These are phyloP conservation scores for Eilema depressum DNA, from an alignment of 2,888 invertebrate genomes.

Conservation along the genomic window DNA sequence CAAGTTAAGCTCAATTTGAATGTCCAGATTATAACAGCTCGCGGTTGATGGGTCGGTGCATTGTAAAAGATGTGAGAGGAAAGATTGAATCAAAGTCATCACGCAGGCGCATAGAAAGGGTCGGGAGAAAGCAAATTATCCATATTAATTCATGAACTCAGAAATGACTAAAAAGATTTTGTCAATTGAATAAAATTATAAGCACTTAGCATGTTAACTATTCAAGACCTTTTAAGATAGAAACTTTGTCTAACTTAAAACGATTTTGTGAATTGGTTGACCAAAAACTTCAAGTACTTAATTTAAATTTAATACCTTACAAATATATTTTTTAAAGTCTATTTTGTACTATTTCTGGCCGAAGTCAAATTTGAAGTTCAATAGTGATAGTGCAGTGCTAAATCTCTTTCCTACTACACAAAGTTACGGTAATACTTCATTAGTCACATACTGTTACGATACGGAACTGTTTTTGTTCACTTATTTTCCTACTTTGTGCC, in stretches of 20 bases:
- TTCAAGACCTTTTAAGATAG: too few species aligned
- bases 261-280: background rate
- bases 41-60: constrained; percentile 43
- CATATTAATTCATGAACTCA: background rate
- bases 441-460: too few species aligned
- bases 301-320: background rate
- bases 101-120: constrained; percentile 61
- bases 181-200: too few species aligned
- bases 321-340: too few species aligned
- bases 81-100: constrained; percentile 50
- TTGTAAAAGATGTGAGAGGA: constrained; percentile 54
- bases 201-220: too few species aligned
- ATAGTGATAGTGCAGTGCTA: too few species aligned
- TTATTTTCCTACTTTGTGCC: background rate
- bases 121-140: constrained; percentile 18
- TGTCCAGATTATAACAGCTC: constrained; percentile 52
- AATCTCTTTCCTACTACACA: too few species aligned
- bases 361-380: too few species aligned
- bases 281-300: background rate
- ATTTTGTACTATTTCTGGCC: too few species aligned
- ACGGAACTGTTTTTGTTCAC: background rate
- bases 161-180: background rate
- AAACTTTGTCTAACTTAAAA: background rate
- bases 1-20: constrained; percentile 50
- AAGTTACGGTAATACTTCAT: too few species aligned